Base-by-base conservation (phyloP, 2,113 vertebrate genomes). In the Halichoeres trimaculatus region DNA sequence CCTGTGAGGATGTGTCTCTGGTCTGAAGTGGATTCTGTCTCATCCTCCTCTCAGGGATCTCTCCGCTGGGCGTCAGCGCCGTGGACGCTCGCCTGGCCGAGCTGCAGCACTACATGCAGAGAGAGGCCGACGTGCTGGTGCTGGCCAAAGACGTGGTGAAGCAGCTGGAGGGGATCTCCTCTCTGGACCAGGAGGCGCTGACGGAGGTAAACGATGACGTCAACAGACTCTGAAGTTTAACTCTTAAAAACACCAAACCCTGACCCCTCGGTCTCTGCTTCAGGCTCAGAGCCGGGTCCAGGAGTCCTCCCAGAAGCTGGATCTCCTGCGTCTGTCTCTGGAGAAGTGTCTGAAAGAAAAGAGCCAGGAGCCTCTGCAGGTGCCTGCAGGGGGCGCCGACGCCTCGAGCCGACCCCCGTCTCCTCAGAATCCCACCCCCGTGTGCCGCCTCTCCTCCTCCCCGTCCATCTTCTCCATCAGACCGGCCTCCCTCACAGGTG, bases 301-400 rank as follows among this genome's bases (percentile, higher is more conserved):
- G 24, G 87, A 91, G 20, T 89, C 86, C 19, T 85, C 88, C 41
- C 90, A 91, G 85, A 91, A 88, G 68, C 80, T 91, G 69, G 69
- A 83, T 23, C 85, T 93, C 30, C 81, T 93, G 62, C 83, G 40
- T 2, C 73, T 76, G 4, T 80, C 91, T 5, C 61, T 89, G 48
- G 85, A 93, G 43, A 86, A 65, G 52, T 53, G 78, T 48, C 69
- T 70, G 35, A 70, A 68, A 40, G 89, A 89, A 10, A 68, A 76
- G 22, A 76, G 20, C 17, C 66, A 24, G 66, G 76, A 75, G 19
- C 34, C 48, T 30, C 8, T 13, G 0, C 45, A 38, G 75, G 24
- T 38, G 51, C 65, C 73, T 40, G 63, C 23, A n/a, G 56, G 30
- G 35, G 74, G 8, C 3, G 8, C 14, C 0, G 26, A 64, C 8